Base-by-base conservation (phyloP, 2,113 vertebrate genomes). In the Pygoscelis antarcticus region DNA sequence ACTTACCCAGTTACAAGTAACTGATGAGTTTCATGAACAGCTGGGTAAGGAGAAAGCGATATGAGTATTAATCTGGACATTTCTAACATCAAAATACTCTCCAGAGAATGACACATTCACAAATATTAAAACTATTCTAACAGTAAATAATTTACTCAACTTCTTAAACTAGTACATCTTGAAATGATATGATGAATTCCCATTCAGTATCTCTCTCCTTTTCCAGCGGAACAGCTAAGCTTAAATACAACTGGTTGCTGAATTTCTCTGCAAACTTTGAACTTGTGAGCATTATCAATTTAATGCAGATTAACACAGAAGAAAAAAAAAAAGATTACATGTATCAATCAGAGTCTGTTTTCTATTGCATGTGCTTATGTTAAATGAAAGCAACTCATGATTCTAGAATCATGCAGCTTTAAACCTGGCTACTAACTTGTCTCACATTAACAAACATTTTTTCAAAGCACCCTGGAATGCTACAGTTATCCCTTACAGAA, bases 401-500 rank as follows among this genome's bases (percentile, higher is more conserved):
- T 58, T 89, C 34, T 49, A 71, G 25, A 85, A 77, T 72, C 15
- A 30, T 7, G 13, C 30, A 82, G 57, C 36, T 87, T 90, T 76
- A 93, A 84, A 79, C 17, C 19, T 44, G 21, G 65, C 72, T 92
- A 84, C 52, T 79, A 79, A 77, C 54, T 88, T 65, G 57, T 61
- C 64, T 88, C 42, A 51, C 18, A 75, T 42, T 57, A 78, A 91
- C 34, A 21, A 82, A 88, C 30, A 17, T 64, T 86, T 80, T 89
- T 89, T 72, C 84, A 83, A 90, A 74, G 83, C 38, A 83, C 17
- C 19, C 36, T 87, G 87, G 46, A 83, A 93, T 69, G 70, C 38
- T 62, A 68, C n/a, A 76, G 40, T 80, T 93, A 78, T 66, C 25
- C 82, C 70, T 90, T 47, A 96, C 25, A 91, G 66, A 94, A 97